These are phyloP conservation scores for Erythrocercus mccallii DNA, from an alignment of 2,113 vertebrate genomes.

Conservation along the genomic window DNA sequence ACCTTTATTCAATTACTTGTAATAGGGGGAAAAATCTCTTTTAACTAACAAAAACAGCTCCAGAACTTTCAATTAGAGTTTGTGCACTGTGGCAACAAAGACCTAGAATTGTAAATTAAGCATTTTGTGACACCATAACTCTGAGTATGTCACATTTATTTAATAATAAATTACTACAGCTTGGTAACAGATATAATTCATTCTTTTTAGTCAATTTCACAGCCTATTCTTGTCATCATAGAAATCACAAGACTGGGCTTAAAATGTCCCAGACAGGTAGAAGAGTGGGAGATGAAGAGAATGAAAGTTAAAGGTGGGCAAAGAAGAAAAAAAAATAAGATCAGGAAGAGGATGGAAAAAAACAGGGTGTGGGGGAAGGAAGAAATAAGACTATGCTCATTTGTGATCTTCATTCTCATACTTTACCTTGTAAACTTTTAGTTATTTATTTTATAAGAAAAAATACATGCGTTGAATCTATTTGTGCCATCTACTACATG, in stretches of 20 bases:
- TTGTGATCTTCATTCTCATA: neutral
- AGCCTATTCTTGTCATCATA: neutral
- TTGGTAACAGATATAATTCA: neutral
- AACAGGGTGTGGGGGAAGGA: accelerated
- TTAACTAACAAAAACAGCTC: neutral
- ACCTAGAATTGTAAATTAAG: neutral
- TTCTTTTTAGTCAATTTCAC: neutral
- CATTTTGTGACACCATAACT: neutral
- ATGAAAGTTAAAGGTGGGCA: neutral
- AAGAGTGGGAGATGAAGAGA: neutral
- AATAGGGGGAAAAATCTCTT: neutral
- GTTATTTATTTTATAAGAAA: neutral
- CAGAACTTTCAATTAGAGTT: neutral
- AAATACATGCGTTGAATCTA: accelerated
- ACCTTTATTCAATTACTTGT: neutral
- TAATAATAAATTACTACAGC: neutral
- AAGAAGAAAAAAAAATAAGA: neutral
- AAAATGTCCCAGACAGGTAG: neutral
- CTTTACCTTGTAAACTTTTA: neutral
- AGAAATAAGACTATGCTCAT: neutral
- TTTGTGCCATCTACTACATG: neutral
- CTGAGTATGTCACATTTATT: neutral
- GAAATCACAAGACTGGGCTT: neutral
- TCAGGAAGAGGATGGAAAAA: neutral
- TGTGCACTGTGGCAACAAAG: neutral